Conservation (phyloP, 1,140 invertebrate species). For the Melitaea cinxia region DNA sequence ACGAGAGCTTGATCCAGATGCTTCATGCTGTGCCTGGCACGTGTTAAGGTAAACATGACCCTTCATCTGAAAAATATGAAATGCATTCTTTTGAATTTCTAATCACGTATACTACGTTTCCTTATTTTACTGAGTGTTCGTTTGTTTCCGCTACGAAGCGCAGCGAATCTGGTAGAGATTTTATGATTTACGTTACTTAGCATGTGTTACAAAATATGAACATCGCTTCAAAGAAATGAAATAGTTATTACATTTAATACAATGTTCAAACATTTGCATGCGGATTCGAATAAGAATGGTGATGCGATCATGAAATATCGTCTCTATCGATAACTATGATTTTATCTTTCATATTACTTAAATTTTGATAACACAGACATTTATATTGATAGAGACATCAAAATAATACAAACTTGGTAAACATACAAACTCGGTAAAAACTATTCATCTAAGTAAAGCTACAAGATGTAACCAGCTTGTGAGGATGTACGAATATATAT, state of each 20-base stretch:
- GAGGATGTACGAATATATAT: no score
- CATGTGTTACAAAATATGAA: slow-evolving; percentile 18
- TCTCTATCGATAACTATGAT: not conserved
- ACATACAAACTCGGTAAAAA: no score
- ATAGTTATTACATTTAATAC: not conserved
- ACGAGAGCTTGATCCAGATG: slow-evolving; percentile 46
- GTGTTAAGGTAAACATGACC: slow-evolving; percentile 69
- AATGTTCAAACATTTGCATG: not conserved
- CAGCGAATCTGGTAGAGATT: slow-evolving; percentile 26
- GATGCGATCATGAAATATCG: not conserved
- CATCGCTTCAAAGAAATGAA: slow-evolving; percentile 5
- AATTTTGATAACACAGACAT: not conserved
- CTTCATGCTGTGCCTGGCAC: slow-evolving; percentile 51
- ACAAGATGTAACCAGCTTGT: no score
- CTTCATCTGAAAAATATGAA: slow-evolving; percentile 31
- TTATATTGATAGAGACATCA: not conserved
- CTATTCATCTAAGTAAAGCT: no score
- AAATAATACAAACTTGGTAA: no score
- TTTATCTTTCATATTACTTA: not conserved
- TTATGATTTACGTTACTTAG: slow-evolving; percentile 34
- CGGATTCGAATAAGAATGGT: slow-evolving; percentile 1
- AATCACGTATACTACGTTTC: slow-evolving; percentile 33
- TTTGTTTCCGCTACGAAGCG: slow-evolving; percentile 30
- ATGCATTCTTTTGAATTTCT: slow-evolving; percentile 19
- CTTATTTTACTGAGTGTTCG: slow-evolving; percentile 16